These are phyloP conservation scores for Crepidodera aurea DNA, from an alignment of 2,888 invertebrate species.

Conservation along the genomic window DNA sequence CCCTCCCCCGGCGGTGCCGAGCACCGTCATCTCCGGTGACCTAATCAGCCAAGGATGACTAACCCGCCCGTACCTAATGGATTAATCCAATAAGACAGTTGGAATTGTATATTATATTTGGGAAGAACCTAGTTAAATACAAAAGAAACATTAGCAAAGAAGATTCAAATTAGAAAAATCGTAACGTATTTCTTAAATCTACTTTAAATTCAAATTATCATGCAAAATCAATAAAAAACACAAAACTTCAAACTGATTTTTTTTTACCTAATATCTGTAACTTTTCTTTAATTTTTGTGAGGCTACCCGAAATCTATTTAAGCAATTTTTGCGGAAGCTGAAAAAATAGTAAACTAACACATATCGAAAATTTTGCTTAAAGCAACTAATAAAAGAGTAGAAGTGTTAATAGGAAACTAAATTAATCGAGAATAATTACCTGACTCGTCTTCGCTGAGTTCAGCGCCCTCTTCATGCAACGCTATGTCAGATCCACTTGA, in stretches of 20 bases:
- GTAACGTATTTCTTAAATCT: neutral
- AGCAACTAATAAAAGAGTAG: slow-evolving; percentile 33
- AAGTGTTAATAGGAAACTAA: slow-evolving; percentile 9
- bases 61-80: no score
- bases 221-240: slow-evolving; percentile 3
- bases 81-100: neutral
- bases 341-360: slow-evolving; percentile 28
- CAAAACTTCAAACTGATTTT: slow-evolving; percentile 2
- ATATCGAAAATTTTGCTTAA: slow-evolving; percentile 25
- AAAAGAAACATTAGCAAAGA: neutral
- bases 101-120: no score
- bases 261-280: slow-evolving; percentile 3
- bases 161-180: neutral
- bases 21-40: no score
- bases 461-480: slow-evolving; percentile 69
- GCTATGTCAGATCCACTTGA: slow-evolving; percentile 72
- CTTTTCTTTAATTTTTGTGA: slow-evolving; percentile 8
- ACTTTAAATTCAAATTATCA: neutral
- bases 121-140: no score
- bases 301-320: slow-evolving; percentile 17
- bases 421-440: slow-evolving; percentile 60
- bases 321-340: slow-evolving; percentile 35
- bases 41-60: no score
- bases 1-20: no score
- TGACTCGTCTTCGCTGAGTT: slow-evolving; percentile 71